These are phyloP conservation scores for Nysson spinosus DNA, from an alignment of 2,888 invertebrate species.

Conservation along the genomic window DNA sequence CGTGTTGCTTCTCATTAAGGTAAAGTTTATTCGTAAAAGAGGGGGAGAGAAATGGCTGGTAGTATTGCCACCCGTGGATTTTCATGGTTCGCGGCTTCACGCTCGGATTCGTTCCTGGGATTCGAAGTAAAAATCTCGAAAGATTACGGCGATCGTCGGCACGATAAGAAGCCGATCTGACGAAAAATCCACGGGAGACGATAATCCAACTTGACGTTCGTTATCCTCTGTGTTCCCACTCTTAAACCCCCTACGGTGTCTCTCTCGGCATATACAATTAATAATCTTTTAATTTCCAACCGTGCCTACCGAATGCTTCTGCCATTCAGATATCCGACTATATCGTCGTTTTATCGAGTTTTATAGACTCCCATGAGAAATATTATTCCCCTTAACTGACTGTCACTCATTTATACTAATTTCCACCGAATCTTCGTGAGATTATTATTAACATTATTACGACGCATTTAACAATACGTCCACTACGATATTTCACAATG, in stretches of 20 bases:
- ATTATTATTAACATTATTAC: too few relatives aligned
- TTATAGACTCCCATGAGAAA: neutral
- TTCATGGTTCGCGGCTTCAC: slow-evolving; percentile 51
- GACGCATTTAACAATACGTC: too few relatives aligned
- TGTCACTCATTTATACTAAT: neutral
- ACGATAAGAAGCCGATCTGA: slow-evolving; percentile 46
- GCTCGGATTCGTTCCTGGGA: slow-evolving; percentile 41
- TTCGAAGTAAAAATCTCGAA: slow-evolving; percentile 37
- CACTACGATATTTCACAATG: too few relatives aligned
- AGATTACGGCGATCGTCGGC: slow-evolving; percentile 50
- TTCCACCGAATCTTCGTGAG: neutral
- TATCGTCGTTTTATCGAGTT: slow-evolving; percentile 29
- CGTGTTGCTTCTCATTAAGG: slow-evolving; percentile 48
- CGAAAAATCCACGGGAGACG: slow-evolving; percentile 51
- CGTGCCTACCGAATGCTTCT: slow-evolving; percentile 43
- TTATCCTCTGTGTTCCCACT: slow-evolving; percentile 33
- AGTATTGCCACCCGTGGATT: slow-evolving; percentile 49
- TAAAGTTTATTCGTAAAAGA: slow-evolving; percentile 27
- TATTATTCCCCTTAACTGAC: slow-evolving; percentile 1
- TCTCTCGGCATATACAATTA: slow-evolving; percentile 42
- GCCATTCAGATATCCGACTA: slow-evolving; percentile 39
- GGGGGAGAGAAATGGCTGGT: neutral
- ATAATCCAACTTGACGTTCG: slow-evolving; percentile 54
- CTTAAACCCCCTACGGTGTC: slow-evolving; percentile 26
- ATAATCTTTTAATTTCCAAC: slow-evolving; percentile 54